Conservation (phyloP, 2,113 vertebrate genomes). For the Ursus arctos region DNA sequence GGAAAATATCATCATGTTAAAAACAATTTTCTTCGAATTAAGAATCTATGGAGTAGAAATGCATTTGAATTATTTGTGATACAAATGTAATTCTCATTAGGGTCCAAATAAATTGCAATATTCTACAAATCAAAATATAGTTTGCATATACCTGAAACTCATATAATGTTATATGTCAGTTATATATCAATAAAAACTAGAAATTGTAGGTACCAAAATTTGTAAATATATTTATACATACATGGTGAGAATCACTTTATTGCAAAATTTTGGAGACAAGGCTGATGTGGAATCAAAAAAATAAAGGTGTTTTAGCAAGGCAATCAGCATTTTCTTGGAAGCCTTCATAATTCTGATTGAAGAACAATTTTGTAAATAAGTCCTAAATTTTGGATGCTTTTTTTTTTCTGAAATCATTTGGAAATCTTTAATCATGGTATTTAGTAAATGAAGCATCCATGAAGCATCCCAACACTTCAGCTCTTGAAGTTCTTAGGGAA, state of each 20-base stretch:
- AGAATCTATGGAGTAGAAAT: background rate
- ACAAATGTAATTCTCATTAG: background rate
- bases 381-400: background rate
- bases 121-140: slow-evolving; percentile 31
- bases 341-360: background rate
- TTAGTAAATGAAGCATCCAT: background rate
- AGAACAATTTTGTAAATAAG: background rate
- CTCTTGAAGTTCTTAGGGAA: background rate
- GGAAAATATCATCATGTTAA: background rate
- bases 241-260: background rate
- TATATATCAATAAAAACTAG: background rate
- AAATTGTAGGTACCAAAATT: background rate
- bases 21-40: background rate
- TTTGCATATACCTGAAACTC: background rate
- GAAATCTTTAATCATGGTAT: background rate
- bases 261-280: background rate
- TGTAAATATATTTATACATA: background rate
- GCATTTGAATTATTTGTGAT: background rate
- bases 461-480: background rate
- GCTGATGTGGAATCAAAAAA: background rate
- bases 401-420: background rate
- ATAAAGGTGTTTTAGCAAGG: background rate
- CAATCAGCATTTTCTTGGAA: background rate
- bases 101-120: background rate
- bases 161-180: background rate